These are phyloP conservation scores for Elaphurus davidianus DNA, from an alignment of 2,113 vertebrate genomes.

Conservation along the genomic window DNA sequence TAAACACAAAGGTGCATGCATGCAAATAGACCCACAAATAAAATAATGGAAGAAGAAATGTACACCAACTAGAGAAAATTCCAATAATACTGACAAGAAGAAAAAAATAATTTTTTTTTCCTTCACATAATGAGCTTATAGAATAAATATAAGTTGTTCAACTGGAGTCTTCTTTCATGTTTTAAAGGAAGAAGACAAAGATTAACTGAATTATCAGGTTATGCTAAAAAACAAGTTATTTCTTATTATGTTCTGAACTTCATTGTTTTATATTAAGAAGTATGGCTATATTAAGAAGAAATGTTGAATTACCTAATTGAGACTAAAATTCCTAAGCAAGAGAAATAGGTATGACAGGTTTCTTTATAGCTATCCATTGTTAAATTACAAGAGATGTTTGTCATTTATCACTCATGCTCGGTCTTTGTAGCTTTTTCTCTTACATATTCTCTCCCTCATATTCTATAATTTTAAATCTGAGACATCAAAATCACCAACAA, in stretches of 20 bases:
- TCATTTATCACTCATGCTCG: neutral
- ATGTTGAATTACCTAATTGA: neutral
- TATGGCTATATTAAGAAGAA: neutral
- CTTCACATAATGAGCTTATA: neutral
- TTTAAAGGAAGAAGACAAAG: neutral
- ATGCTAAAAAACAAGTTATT: neutral
- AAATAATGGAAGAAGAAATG: neutral
- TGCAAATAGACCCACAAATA: neutral
- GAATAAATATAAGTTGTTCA: neutral
- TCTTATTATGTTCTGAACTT: neutral
- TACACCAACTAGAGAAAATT: neutral
- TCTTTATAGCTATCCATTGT: neutral
- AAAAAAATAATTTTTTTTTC: neutral
- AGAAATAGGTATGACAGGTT: neutral
- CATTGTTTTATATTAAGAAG: neutral
- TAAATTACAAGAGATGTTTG: neutral
- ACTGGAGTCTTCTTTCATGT: neutral
- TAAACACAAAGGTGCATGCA: neutral
- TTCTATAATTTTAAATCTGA: neutral
- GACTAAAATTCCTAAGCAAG: neutral
- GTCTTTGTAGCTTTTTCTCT: neutral
- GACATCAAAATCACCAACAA: neutral
- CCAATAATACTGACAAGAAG: neutral
- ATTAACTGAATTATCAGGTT: neutral
- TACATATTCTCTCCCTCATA: neutral